Evolutionary conservation across 2,113 vertebrate species (phyloP).

Genomic region (Pluvialis apricaria): DNA sequence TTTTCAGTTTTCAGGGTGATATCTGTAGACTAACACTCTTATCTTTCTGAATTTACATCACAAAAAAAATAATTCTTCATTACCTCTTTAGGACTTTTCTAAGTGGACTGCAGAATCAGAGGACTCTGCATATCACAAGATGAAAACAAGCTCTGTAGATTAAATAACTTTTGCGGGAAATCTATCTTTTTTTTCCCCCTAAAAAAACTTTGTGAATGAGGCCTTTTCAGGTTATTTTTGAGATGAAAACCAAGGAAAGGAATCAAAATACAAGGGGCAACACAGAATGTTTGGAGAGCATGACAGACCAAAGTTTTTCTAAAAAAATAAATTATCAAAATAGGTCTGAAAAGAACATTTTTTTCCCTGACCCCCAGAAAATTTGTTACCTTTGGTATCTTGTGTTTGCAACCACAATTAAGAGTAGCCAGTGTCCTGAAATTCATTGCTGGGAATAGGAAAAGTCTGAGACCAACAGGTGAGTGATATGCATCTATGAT

Average conservation of each 20-base stretch:
- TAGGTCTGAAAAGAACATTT: not conserved
- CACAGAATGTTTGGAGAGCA: not conserved
- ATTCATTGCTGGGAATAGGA: not conserved
- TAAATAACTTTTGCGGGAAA: not conserved
- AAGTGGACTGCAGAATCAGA: not conserved
- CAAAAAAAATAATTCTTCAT: not conserved
- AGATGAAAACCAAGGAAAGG: not conserved
- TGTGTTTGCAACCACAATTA: not conserved
- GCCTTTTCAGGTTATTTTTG: not conserved
- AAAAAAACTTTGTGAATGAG: not conserved
- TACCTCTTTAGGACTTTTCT: not conserved
- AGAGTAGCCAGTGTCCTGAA: not conserved
- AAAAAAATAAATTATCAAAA: not conserved
- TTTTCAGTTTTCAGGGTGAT: not conserved
- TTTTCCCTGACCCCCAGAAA: not conserved
- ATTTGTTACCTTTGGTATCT: not conserved
- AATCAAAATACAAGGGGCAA: not conserved
- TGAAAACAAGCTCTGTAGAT: not conserved
- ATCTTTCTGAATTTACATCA: not conserved
- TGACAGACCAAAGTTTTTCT: not conserved
- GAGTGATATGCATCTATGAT: not conserved
- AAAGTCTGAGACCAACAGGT: not conserved
- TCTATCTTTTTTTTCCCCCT: not conserved
- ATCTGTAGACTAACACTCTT: not conserved
- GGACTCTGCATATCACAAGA: not conserved